Percentiles rank a stretch among this genome's conserved stretches.
These are phyloP conservation scores for Leucoma salicis DNA, from an alignment of 2,888 invertebrate species.

Conservation along the genomic window DNA sequence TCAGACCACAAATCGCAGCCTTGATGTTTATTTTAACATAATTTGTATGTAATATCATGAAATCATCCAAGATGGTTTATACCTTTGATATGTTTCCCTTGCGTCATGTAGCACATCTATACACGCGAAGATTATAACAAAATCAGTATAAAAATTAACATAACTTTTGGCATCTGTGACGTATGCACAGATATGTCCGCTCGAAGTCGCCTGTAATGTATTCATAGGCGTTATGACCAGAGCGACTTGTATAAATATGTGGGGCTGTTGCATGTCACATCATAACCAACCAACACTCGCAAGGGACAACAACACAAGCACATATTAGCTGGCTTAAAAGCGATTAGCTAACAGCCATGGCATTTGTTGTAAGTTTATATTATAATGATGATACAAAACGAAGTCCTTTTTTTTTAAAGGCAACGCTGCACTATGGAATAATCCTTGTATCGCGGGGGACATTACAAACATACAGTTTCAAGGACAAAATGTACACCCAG, in stretches of 20 bases:
- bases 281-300: conserved; percentile 67
- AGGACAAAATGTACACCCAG: too few relatives aligned
- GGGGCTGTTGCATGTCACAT: conserved; percentile 52
- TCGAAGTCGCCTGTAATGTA: conserved; percentile 53
- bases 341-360: conserved; percentile 81
- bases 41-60: conserved; percentile 18
- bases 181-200: conserved; percentile 44
- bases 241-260: conserved; percentile 75
- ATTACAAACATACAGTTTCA: too few relatives aligned
- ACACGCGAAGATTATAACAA: conserved; percentile 14
- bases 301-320: conserved; percentile 63
- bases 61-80: conserved; percentile 11
- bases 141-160: conserved; percentile 37
- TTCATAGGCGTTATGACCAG: conserved; percentile 60
- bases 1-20: conserved; percentile 5
- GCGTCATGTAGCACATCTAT: conserved; percentile 32
- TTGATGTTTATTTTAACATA: conserved; percentile 21
- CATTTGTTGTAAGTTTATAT: conserved; percentile 71
- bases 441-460: too few relatives aligned
- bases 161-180: conserved; percentile 43
- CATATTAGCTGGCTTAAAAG: conserved; percentile 66
- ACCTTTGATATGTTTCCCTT: conserved; percentile 28
- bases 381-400: conserved; percentile 17
- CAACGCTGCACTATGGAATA: too few relatives aligned
- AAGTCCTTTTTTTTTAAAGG: background rate